Conservation (phyloP, 2,797 vertebrate genomes). For the Halcyon leucocephala region DNA sequence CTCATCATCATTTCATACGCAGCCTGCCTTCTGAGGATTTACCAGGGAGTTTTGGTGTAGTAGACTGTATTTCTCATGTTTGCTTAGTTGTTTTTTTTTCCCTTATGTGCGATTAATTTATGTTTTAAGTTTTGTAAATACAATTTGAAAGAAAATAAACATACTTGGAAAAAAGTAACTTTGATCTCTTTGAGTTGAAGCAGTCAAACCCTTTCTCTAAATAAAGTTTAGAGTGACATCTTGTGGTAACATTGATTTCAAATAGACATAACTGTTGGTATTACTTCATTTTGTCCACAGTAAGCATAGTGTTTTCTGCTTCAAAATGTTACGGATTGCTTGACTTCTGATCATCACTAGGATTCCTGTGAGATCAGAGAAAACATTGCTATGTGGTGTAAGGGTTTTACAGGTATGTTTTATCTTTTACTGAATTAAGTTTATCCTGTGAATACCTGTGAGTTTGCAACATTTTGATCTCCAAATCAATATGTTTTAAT, state of each 20-base stretch:
- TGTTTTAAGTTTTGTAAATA: not conserved
- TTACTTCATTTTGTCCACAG: not conserved
- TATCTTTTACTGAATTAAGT: not conserved
- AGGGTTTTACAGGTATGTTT: not conserved
- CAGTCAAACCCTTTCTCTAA: not conserved
- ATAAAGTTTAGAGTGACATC: conserved; percentile 79
- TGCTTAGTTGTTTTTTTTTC: not conserved
- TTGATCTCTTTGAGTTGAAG: not conserved
- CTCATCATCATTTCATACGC: accelerated
- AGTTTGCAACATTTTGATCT: not conserved
- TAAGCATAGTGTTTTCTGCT: not conserved
- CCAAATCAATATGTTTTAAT: not conserved
- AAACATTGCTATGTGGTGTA: not conserved
- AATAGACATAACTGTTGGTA: not conserved
- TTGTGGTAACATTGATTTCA: conserved; percentile 73
- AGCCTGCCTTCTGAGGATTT: not conserved
- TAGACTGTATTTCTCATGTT: not conserved
- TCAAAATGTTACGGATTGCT: not conserved
- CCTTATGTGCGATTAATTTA: not conserved
- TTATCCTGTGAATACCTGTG: not conserved
- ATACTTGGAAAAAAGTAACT: not conserved
- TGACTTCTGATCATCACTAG: not conserved
- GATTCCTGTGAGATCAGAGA: not conserved
- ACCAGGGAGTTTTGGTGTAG: not conserved
- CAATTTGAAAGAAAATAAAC: not conserved